Percentiles rank a stretch among this genome's conserved stretches.
phyloP scores from a whole-genome alignment of 2,113 vertebrate genomes.

The Otus sunia region DNA sequence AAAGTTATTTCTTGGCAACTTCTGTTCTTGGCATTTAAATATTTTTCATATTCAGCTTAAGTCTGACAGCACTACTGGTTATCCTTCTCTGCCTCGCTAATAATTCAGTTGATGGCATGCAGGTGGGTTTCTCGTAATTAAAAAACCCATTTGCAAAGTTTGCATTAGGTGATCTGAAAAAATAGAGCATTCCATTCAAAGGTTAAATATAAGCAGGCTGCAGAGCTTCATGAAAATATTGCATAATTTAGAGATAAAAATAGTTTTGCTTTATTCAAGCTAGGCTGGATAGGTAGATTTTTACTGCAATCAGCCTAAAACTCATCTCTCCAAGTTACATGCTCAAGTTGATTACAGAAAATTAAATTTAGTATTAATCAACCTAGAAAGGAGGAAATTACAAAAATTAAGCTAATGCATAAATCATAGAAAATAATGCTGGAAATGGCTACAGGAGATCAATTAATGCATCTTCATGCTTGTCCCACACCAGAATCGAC shows the following conservation, averaged over 20 bases:
- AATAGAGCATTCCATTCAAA: constrained; percentile 27
- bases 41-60: constrained; percentile 30
- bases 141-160: constrained; percentile 52
- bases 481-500: background rate
- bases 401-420: constrained; percentile 36
- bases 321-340: constrained; percentile 16
- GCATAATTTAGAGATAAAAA: constrained; percentile 61
- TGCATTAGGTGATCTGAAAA: constrained; percentile 45
- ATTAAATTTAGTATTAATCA: constrained; percentile 67
- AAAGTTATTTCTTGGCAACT: constrained; percentile 40
- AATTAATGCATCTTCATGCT: background rate
- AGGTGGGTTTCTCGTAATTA: constrained; percentile 50
- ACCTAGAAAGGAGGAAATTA: constrained; percentile 38
- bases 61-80: constrained; percentile 4
- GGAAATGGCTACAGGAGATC: background rate
- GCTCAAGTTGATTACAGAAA: constrained; percentile 63
- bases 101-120: constrained; percentile 43
- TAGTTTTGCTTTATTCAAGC: constrained; percentile 40
- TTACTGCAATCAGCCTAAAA: constrained; percentile 53
- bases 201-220: constrained; percentile 55
- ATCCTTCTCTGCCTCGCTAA: constrained; percentile 32
- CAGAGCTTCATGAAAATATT: constrained; percentile 53
- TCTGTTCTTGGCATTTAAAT: constrained; percentile 14
- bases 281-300: constrained; percentile 31
- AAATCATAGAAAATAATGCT: constrained; percentile 32